Evolutionary conservation across 2,113 vertebrate species (phyloP), one percentile per base, ranked within the genome.

Genomic region (Cynoglossus semilaevis): DNA sequence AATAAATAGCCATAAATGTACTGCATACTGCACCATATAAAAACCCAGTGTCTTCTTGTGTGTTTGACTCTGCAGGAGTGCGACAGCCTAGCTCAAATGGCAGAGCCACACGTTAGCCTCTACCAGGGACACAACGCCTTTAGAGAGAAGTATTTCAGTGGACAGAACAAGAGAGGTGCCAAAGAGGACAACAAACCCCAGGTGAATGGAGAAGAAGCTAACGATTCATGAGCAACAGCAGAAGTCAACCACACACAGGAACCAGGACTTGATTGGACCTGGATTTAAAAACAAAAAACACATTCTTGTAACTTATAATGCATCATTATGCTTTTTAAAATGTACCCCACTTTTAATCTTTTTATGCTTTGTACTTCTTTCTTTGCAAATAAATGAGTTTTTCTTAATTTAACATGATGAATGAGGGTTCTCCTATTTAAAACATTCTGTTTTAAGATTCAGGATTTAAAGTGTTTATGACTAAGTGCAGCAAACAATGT

Each of bases 61-160:
- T 29, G 6, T 73, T 37, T 72, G 36, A 56, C 1, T 73, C 44
- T 74, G 16, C 87, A 99, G 97, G 92, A 91, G 68, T 79, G 88
- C 11, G 94, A 96, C 72, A 72, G 74, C 45, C 81, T 85, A 76
- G 87, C 85, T 51, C 84, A 88, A 65, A 78, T 92, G 15, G 69
- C 85, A 66, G 94, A 93, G 35, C 82, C 86, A 4, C 84, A 81
- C 15, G 92, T 89, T 82, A 87, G 90, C 63, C 90, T 85, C 0
- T 98, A 96, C 83, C 92, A 93, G 85, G 94, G 95, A 72, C 96
- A 97, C 89, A 97, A 99, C 73, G 93, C 94, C 69, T 99, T 99
- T 86, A 94, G 97, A 75, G 95, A 99, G 78, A 99, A 98, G 79
- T 99, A 98, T 80, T 99, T 99, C 85, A 94, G 96, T 65, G 96